Base-by-base conservation (phyloP, 2,113 vertebrate species). In the Alethe diademata region DNA sequence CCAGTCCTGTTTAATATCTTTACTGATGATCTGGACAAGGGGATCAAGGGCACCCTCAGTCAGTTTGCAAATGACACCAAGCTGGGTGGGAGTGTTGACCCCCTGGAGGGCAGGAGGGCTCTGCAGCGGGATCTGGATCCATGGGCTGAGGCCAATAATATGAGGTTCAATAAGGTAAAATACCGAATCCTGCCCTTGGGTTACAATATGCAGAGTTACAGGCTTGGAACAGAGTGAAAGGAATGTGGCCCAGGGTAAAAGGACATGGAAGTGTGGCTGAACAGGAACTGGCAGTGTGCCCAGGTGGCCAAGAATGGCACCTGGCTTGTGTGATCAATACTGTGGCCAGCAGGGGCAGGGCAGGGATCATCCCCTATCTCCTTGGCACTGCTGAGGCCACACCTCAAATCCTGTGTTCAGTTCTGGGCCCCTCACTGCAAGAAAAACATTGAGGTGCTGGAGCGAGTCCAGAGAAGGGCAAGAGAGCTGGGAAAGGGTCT, bases 181-280 rank as follows among this genome's bases (percentile, higher is more conserved):
- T 62, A 33, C 1, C 0, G 0, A 5, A 16, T 56, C 54, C 33
- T 67, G 47, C 13, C 24, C 54, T 15, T 71, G 22, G n/a, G 4
- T 87, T 38, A 35, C 11, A 47, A 36, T 15, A 71, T 12, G 19
- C 19, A 66, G 14, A 10, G 5, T 19, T 60, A 33, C 58, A 83
- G 35, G 31, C 33, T 75, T 62, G 36, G 48, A 54, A 43, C 16
- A 62, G 28, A 56, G 17, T 19, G 24, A 42, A 35, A 72, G 45
- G 45, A 58, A 47, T 11, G 11, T 42, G 53, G 8, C 23, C 31
- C 16, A 33, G 12, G 1, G 3, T 36, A 43, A 50, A 80, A 57
- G 54, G 8, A 56, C 26, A 9, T 29, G 31, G 18, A 7, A 9
- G 11, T 40, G 15, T 4, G 18, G 57, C 50, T 70, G 28, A 57